These are phyloP conservation scores for Nyleta sp. DNA, from an alignment of 2,888 invertebrate genomes.

Conservation along the genomic window DNA sequence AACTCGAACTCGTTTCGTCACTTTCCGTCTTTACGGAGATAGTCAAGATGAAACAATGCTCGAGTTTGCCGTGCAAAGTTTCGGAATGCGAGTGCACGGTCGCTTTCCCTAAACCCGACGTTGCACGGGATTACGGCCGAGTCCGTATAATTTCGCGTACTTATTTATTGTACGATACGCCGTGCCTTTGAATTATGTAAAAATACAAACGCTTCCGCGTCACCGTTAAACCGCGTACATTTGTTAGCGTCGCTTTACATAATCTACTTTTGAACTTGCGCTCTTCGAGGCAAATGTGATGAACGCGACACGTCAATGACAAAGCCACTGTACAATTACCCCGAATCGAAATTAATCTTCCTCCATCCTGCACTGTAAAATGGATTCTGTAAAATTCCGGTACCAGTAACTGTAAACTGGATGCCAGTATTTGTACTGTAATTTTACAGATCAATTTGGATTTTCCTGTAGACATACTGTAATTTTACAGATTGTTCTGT, in stretches of 20 bases:
- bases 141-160: slow-evolving; percentile 58
- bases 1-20: slow-evolving; percentile 62
- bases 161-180: slow-evolving; percentile 59
- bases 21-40: slow-evolving; percentile 60
- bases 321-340: no score
- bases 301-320: slow-evolving; percentile 5
- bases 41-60: slow-evolving; percentile 63
- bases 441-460: no score
- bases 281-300: slow-evolving; percentile 16
- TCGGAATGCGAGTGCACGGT: slow-evolving; percentile 57
- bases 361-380: no score
- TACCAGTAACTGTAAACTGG: no score
- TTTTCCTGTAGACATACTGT: no score
- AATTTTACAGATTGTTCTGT: no score
- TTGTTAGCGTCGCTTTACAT: slow-evolving; percentile 54
- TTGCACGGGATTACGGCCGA: slow-evolving; percentile 51
- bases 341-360: no score
- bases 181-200: slow-evolving; percentile 54
- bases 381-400: no score
- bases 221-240: slow-evolving; percentile 55
- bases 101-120: slow-evolving; percentile 55
- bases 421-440: no score
- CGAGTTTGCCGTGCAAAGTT: slow-evolving; percentile 57
- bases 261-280: slow-evolving; percentile 46
- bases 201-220: slow-evolving; percentile 52